phyloP scores from a whole-genome alignment of 2,797 vertebrate genomes.

The Eurystomus glaucurus region DNA sequence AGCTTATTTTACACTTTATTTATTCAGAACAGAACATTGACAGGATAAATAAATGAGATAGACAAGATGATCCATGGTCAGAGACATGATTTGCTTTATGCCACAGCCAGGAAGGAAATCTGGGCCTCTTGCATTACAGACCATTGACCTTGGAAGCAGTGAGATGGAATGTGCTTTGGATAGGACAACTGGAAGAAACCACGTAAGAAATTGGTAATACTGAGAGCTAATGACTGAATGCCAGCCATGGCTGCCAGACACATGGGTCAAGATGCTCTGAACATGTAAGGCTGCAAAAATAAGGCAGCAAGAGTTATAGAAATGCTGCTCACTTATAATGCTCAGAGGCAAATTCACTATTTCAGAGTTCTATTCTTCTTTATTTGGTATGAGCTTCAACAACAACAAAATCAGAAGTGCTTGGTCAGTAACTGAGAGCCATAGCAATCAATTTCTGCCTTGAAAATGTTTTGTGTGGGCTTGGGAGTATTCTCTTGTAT shows the following conservation, averaged over 20 bases:
- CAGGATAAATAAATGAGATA: slow-evolving; percentile 7
- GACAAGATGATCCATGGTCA: slow-evolving; percentile 13
- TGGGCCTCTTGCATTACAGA: neutral
- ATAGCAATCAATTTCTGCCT: neutral
- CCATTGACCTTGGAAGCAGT: neutral
- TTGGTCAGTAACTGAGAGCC: neutral
- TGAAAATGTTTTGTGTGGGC: neutral
- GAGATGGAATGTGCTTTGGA: neutral
- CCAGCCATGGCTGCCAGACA: neutral
- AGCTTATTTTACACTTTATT: slow-evolving; percentile 68
- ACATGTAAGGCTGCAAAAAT: neutral
- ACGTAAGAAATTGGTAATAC: neutral
- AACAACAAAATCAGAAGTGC: neutral
- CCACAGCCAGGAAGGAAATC: neutral
- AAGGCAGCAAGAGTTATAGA: neutral
- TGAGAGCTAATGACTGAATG: neutral
- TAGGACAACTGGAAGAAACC: neutral
- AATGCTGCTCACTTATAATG: neutral
- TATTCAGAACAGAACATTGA: slow-evolving; percentile 25
- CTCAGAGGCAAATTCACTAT: neutral
- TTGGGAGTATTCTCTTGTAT: neutral
- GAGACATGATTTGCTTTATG: neutral
- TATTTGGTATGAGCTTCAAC: neutral
- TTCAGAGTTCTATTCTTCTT: neutral
- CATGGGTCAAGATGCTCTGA: neutral